A percentile compares a stretch with the other conserved stretches of the same genome.
Conservation (phyloP, 1,140 invertebrate species). For the Hypothenemus hampei region DNA sequence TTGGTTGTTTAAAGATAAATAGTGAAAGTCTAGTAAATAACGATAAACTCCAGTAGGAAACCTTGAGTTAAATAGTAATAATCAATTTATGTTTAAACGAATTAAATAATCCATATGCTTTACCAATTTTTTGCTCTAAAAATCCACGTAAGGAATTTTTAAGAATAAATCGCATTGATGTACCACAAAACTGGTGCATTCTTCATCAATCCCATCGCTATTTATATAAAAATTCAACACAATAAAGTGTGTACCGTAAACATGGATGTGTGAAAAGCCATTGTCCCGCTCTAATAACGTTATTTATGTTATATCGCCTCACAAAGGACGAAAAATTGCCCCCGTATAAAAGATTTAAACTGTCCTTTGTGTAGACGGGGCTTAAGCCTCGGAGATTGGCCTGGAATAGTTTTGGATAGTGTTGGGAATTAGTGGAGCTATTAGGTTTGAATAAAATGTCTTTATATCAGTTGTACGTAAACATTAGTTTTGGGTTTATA, state of each 20-base stretch:
- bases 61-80: too few relatives aligned
- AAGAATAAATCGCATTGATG: too few relatives aligned
- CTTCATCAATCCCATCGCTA: not conserved
- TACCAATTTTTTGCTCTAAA: too few relatives aligned
- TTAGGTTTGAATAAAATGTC: slow-evolving; percentile 19
- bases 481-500: slow-evolving; percentile 13
- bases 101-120: too few relatives aligned
- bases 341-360: slow-evolving; percentile 25
- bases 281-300: slow-evolving; percentile 28
- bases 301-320: slow-evolving; percentile 29
- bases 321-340: slow-evolving; percentile 27
- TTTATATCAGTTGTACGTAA: slow-evolving; percentile 18
- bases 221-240: slow-evolving; percentile 20
- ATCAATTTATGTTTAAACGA: too few relatives aligned
- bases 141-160: too few relatives aligned
- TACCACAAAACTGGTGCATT: too few relatives aligned
- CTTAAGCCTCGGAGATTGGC: slow-evolving; percentile 10
- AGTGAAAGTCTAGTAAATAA: too few relatives aligned
- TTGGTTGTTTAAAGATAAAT: too few relatives aligned
- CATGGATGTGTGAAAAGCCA: slow-evolving; percentile 29
- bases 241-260: slow-evolving; percentile 24
- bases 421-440: slow-evolving; percentile 18
- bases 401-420: slow-evolving; percentile 11
- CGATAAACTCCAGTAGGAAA: too few relatives aligned
- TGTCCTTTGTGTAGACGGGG: slow-evolving; percentile 18